Evolutionary conservation across 2,888 invertebrate species (phyloP).

Genomic region (Drosophila koepferae): DNA sequence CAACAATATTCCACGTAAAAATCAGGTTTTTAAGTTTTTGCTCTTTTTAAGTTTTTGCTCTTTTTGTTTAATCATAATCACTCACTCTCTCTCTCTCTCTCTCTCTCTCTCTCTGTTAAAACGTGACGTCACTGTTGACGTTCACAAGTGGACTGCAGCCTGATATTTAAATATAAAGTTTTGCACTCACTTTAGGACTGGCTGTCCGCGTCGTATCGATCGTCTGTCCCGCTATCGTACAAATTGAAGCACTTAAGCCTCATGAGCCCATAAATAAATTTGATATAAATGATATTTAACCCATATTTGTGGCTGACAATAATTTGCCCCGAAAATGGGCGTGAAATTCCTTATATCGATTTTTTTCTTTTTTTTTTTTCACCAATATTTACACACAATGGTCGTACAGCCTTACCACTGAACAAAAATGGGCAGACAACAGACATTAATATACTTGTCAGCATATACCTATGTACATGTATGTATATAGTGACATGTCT

Average conservation of each 20-base stretch:
- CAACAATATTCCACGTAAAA: conserved; percentile 26
- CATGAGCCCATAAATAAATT: conserved; percentile 70
- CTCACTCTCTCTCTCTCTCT: no score
- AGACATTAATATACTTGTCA: conserved; percentile 31
- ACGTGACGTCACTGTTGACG: conserved; percentile 76
- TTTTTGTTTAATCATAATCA: conserved; percentile 4
- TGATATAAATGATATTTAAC: conserved; percentile 72
- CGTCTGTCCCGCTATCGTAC: conserved; percentile 45
- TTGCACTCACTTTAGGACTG: conserved; percentile 49
- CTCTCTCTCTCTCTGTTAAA: conserved; percentile 8
- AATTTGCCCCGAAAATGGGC: conserved; percentile 56
- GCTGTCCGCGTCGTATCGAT: conserved; percentile 20
- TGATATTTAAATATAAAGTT: conserved; percentile 45
- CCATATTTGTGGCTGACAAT: conserved; percentile 69
- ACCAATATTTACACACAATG: conserved; percentile 49
- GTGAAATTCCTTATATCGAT: conserved; percentile 36
- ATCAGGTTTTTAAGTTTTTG: conserved; percentile 55
- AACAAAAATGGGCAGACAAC: conserved; percentile 48
- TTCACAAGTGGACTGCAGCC: conserved; percentile 32
- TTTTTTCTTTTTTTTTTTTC: conserved; percentile 12
- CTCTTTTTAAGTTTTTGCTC: conserved; percentile 37
- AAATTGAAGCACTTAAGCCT: conserved; percentile 65
- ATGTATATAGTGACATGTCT: not conserved
- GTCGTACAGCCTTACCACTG: conserved; percentile 24
- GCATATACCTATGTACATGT: not conserved